phyloP scores from a whole-genome alignment of 1,140 invertebrate genomes.

The Brevipalpus yothersi region DNA sequence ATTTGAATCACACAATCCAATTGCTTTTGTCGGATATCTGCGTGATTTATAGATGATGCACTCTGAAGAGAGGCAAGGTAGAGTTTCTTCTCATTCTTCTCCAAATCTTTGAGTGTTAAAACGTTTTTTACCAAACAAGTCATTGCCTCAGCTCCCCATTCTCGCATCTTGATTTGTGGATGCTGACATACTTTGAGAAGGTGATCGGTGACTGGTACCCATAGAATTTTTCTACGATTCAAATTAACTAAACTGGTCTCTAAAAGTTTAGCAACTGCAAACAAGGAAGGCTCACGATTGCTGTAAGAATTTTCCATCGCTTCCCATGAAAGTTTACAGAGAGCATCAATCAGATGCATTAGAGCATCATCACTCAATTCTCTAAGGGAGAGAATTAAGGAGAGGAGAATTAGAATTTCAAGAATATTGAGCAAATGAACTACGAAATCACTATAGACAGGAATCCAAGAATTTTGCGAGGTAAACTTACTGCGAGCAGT shows the following conservation, averaged over 20 bases:
- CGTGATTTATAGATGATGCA: constrained; percentile 54
- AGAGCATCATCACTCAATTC: constrained; percentile 78
- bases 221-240: constrained; percentile 70
- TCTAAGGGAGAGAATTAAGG: constrained; percentile 12
- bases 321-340: constrained; percentile 85
- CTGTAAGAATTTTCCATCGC: constrained; percentile 90
- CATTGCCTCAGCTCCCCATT: constrained; percentile 90
- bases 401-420: neutral
- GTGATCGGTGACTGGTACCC: constrained; percentile 88
- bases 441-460: neutral
- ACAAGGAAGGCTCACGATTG: constrained; percentile 36
- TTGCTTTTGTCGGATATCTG: constrained; percentile 79
- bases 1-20: constrained; percentile 80
- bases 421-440: neutral
- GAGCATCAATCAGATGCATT: constrained; percentile 83
- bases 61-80: constrained; percentile 35
- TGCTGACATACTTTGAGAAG: constrained; percentile 75
- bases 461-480: neutral
- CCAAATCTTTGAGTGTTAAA: constrained; percentile 41
- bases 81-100: neutral
- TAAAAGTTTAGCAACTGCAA: constrained; percentile 85
- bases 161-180: constrained; percentile 75
- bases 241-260: constrained; percentile 91
- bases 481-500: constrained; percentile 9
- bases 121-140: constrained; percentile 80